Base-by-base conservation (phyloP, 2,113 vertebrate genomes). In the Pelusios castaneus region DNA sequence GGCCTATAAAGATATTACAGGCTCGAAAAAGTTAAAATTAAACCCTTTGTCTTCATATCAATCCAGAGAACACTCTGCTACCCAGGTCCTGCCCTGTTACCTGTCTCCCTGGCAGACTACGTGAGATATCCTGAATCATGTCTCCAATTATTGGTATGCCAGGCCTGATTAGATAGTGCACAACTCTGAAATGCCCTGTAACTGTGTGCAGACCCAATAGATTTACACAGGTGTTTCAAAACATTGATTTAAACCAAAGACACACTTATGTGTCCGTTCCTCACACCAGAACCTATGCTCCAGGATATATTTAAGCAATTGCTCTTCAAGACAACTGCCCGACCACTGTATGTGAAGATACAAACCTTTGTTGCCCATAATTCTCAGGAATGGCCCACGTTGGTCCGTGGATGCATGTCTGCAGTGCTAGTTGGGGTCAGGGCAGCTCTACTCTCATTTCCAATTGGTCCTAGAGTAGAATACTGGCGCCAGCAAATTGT, bases 21-120 rank as follows among this genome's bases (percentile, higher is more conserved):
- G 41, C 19, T 80, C 80, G 73, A 84, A 67, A 67, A 92, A 92
- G 92, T 93, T 90, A 81, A 95, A 95, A 85, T 77, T 52, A 95
- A 94, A 77, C 11, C n/a, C 80, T 90, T 91, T 21, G 56, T 41
- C 2, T 38, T 58, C 0, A 0, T 38, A 80, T 82, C 0, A 0
- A n/a, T 55, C 17, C 10, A 25, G 63, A 77, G 51, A 94, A 90
- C 67, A 29, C 25, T 17, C 21, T 16, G 8, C 34, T 45, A 2
- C 54, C 21, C 2, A 34, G 51, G 13, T 25, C 25, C 13, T 83
- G 14, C 51, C 41, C n/a, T 80, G 58, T 31, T 82, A 0, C 55
- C 16, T n/a, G 1, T 1, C 16, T 70, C 56, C 56, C 43, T 56
- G 63, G 82, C 0, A n/a, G 4, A 2, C 1, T 2, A 10, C 2